Evolutionary conservation across 2,797 vertebrate species (phyloP), one percentile per base, ranked within the genome.

Genomic region (Arrhamphus sclerolepis): DNA sequence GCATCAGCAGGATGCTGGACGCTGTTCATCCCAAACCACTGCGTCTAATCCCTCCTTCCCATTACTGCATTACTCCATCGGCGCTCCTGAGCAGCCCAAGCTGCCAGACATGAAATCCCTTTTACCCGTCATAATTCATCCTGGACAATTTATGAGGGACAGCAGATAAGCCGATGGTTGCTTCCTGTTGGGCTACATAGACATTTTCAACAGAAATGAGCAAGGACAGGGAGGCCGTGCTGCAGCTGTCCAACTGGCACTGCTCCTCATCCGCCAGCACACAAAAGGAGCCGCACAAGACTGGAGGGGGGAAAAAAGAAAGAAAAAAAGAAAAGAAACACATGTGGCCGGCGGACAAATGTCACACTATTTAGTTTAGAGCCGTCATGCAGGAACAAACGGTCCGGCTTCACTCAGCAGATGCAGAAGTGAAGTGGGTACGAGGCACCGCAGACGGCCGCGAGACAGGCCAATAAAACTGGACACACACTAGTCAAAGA

Each of bases 271-370:
- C 68, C 77, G 66, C 75, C 62, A 62, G 63, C 78, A 78, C 83
- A 91, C 90, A 90, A 90, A 90, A 89, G 83, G 58, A 77, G 58
- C 68, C 46, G 68, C 67, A 20, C 42, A 42, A 34, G 18, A 46
- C 56, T 2, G n/a, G n/a, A n/a, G n/a, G n/a, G n/a, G n/a, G n/a
- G n/a, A n/a, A n/a, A n/a, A n/a, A n/a, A n/a, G n/a, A n/a, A n/a
- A n/a, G n/a, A n/a, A n/a, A n/a, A n/a, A n/a, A n/a, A n/a, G n/a
- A n/a, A n/a, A 48, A 31, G 51, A 58, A 31, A 14, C 67, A 75
- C 58, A 74, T 64, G 75, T 62, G n/a, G 39, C 41, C 5, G 17
- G 26, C 5, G 46, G 31, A 74, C 73, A 75, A n/a, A 65, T 69
- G 67, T 75, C 70, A 62, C 16, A 19, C 11, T 42, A 18, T 56